Base-by-base conservation (phyloP, 2,888 invertebrate genomes). In the Pemphredon lugubris region DNA sequence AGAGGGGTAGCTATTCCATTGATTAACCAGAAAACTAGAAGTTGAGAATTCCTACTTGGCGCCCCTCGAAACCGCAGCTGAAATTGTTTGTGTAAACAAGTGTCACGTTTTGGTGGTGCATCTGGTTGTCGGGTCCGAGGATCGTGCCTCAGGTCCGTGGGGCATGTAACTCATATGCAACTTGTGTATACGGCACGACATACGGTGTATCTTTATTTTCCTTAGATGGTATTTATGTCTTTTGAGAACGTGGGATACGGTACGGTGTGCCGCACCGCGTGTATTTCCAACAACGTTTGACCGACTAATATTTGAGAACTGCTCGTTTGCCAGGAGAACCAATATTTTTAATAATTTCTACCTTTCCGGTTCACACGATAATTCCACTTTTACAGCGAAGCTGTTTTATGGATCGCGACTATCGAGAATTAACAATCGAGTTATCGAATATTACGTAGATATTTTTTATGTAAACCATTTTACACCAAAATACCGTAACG, bases 101-200 rank as follows among this genome's bases (percentile, higher is more conserved):
- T 76, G 81, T 81, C 73, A 51, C 54, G 65, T 75, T 80, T 65
- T 58, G 48, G 55, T 42, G 59, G 72, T 79, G 76, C 80, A 79
- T 76, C 79, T 76, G 80, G 73, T 48, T 13, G 61, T 55, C 30
- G 57, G 63, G 66, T 63, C 47, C 65, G 48, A 74, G 53, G 68
- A 74, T 74, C 80, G 68, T 65, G 59, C 34, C 42, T 16, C 45
- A 23, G 68, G 63, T 68, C 50, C 58, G 47, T 65, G 48, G 66
- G 68, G 80, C 51, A 61, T 64, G 66, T 58, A 74, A 59, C 64
- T 51, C 63, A 55, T 71, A 77, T 69, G 77, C 64, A 68, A 76
- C 70, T 67, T 63, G 66, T 65, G 50, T 79, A 69, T 65, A 73
- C 50, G 69, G 55, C 45, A 58, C 45, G 60, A 66, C 66, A 47